Evolutionary conservation across 2,113 vertebrate genomes (phyloP).

Genomic region (Anser brachyrhynchus): DNA sequence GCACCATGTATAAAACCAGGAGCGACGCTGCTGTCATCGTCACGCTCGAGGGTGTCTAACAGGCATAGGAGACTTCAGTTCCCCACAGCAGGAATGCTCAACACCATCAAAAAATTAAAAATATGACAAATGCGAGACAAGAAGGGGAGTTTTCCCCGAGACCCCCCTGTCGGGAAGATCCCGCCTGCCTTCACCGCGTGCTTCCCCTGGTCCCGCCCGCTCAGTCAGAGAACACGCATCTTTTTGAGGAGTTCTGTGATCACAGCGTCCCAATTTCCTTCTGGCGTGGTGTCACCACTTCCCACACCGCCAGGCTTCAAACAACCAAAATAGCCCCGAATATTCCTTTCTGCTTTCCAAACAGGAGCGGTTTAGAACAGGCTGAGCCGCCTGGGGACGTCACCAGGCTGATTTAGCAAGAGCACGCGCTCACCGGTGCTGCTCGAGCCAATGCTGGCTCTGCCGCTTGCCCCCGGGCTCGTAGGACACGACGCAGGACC

Average conservation of each 20-base stretch:
- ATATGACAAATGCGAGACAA: not conserved
- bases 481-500: conserved; percentile 7
- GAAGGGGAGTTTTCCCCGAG: conserved; percentile 12
- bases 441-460: not conserved
- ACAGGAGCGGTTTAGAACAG: not conserved
- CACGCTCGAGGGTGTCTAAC: not conserved
- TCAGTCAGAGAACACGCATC: not conserved
- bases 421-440: not conserved
- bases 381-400: not conserved
- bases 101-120: not conserved
- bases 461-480: not conserved
- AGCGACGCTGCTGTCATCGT: no score
- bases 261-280: not conserved
- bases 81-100: not conserved
- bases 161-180: not conserved
- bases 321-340: conserved; percentile 17
- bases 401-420: not conserved
- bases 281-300: not conserved
- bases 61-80: fast-evolving
- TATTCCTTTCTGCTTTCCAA: not conserved
- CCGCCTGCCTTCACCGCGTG: not conserved
- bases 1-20: no score
- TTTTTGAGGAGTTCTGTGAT: not conserved
- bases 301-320: conserved; percentile 44
- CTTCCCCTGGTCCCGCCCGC: not conserved